Percentiles rank a stretch among this genome's conserved stretches.
Evolutionary conservation across 2,888 invertebrate species (phyloP).

Genomic region (Apotomis capreana): DNA sequence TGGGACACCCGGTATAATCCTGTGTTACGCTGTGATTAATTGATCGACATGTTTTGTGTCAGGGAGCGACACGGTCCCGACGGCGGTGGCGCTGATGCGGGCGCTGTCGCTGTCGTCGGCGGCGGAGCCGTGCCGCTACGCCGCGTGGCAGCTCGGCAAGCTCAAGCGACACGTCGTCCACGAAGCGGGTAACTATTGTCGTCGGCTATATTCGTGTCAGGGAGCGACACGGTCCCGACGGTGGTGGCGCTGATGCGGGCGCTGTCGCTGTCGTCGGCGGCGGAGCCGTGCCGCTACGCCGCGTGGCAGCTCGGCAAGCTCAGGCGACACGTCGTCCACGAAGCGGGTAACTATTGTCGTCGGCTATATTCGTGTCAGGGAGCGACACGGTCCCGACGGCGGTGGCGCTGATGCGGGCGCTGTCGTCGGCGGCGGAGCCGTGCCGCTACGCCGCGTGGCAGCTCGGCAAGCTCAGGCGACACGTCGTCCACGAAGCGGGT

Average conservation of each 20-base stretch:
- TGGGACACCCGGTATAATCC: too few relatives aligned
- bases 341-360: not conserved
- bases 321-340: too few relatives aligned
- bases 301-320: too few relatives aligned
- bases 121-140: slow-evolving; percentile 43
- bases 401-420: slow-evolving; percentile 62
- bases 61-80: slow-evolving; percentile 60
- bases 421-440: slow-evolving; percentile 45
- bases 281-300: too few relatives aligned
- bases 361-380: not conserved
- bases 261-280: too few relatives aligned
- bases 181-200: slow-evolving; percentile 51
- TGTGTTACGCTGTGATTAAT: slow-evolving; percentile 10
- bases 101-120: slow-evolving; percentile 53
- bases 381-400: slow-evolving; percentile 58
- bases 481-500: slow-evolving; percentile 57
- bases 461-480: slow-evolving; percentile 55
- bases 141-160: slow-evolving; percentile 61
- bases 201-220: not conserved
- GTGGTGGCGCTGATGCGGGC: too few relatives aligned
- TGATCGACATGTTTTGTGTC: not conserved
- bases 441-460: slow-evolving; percentile 58
- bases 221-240: too few relatives aligned
- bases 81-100: slow-evolving; percentile 64
- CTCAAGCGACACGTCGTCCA: slow-evolving; percentile 55